These are phyloP conservation scores for Dissostichus mawsoni DNA, from an alignment of 2,113 vertebrate genomes.

Conservation along the genomic window DNA sequence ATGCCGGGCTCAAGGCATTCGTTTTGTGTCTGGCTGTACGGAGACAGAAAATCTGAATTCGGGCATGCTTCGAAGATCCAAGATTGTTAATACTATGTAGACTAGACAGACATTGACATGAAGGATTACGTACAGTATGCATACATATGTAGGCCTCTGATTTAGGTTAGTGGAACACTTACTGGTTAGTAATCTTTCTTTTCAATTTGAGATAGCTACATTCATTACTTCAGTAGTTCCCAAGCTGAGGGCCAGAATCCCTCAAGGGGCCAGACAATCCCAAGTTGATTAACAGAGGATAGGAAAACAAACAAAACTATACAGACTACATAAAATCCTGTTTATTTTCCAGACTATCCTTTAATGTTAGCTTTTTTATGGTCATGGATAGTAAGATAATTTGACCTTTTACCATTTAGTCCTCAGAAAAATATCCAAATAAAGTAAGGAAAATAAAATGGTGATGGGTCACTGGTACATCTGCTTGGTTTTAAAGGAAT, in stretches of 20 bases:
- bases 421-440: neutral
- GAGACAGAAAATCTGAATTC: constrained; percentile 44
- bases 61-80: constrained; percentile 45
- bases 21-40: constrained; percentile 23
- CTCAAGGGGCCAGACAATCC: neutral
- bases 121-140: constrained; percentile 34
- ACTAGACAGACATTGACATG: constrained; percentile 38
- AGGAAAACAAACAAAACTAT: neutral
- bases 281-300: neutral
- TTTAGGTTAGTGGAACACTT: constrained; percentile 2
- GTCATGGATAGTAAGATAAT: neutral
- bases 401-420: neutral
- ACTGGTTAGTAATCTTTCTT: neutral
- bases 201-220: neutral
- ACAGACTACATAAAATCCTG: neutral
- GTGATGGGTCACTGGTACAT: neutral
- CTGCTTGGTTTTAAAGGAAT: neutral
- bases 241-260: neutral
- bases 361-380: neutral
- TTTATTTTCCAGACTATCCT: neutral
- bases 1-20: constrained; percentile 20
- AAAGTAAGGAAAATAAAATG: neutral
- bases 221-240: neutral
- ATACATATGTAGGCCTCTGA: neutral
- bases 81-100: constrained; percentile 34